phyloP scores from a whole-genome alignment of 2,113 vertebrate species.

The Melanocharis versteri region DNA sequence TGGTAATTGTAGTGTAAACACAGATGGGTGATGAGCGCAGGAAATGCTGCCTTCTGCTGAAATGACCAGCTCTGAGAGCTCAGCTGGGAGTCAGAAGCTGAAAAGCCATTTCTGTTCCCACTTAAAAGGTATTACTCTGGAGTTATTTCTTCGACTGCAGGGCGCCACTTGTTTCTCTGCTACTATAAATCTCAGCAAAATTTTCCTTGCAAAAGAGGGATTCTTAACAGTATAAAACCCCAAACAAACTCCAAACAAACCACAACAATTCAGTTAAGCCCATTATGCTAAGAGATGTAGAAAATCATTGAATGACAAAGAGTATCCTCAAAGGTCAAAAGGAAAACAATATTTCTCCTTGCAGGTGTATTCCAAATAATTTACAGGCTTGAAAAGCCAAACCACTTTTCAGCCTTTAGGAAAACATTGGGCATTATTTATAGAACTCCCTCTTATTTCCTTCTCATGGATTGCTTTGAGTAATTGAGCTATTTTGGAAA shows the following conservation, averaged over 20 bases:
- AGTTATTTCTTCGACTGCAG: neutral
- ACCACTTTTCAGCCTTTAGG: neutral
- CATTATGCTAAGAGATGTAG: neutral
- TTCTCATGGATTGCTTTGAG: neutral
- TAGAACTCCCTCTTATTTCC: neutral
- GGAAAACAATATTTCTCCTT: neutral
- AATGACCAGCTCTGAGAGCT: neutral
- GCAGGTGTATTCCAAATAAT: neutral
- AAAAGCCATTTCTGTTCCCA: neutral
- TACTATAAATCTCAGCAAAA: neutral
- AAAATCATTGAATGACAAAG: neutral
- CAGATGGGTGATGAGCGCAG: neutral
- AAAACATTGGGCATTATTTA: neutral
- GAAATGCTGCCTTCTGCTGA: neutral
- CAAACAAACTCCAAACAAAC: neutral
- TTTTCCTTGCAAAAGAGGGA: neutral
- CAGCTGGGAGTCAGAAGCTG: constrained; percentile 1
- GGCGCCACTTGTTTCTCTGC: neutral
- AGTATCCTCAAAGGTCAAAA: neutral
- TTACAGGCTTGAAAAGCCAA: neutral
- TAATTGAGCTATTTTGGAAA: neutral
- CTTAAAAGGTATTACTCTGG: neutral
- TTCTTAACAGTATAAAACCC: neutral
- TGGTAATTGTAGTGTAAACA: constrained; percentile 4
- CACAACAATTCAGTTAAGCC: neutral